Percentiles rank a stretch among this genome's conserved stretches.
Conservation (phyloP, 2,888 invertebrate species). For the Enoplolaimus lenunculus region DNA sequence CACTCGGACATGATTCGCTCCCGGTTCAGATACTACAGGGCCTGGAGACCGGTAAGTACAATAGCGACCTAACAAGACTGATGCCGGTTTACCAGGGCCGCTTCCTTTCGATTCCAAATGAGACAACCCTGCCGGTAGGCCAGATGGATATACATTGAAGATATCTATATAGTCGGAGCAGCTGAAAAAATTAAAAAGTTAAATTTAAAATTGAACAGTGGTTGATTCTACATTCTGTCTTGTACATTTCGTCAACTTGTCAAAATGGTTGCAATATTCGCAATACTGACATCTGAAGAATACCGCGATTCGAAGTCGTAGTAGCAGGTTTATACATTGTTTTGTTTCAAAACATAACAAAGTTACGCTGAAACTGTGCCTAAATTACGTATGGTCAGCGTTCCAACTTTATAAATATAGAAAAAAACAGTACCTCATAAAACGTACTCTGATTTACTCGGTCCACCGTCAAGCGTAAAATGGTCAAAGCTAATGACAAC, state of each 20-base stretch:
- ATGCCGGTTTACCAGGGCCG: constrained; percentile 34
- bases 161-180: constrained; percentile 86
- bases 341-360: too few species aligned
- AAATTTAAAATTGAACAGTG: too few species aligned
- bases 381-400: too few species aligned
- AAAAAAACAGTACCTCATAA: too few species aligned
- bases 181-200: constrained; percentile 47
- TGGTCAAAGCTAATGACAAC: constrained; percentile 37
- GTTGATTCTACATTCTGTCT: too few species aligned
- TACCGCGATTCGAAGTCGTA: too few species aligned
- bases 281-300: background rate
- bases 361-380: too few species aligned
- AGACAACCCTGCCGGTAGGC: constrained; percentile 58
- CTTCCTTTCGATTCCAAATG: constrained; percentile 31
- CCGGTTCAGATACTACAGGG: constrained; percentile 77
- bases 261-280: too few species aligned
- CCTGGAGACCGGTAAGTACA: constrained; percentile 81
- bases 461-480: constrained; percentile 30
- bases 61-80: constrained; percentile 73
- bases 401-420: too few species aligned
- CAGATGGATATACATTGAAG: constrained; percentile 61
- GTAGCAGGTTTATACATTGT: too few species aligned
- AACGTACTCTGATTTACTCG: too few species aligned
- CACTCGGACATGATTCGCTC: constrained; percentile 70
- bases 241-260: too few species aligned